Evolutionary conservation across 2,888 invertebrate species (phyloP).

Genomic region (Andrena camellia): DNA sequence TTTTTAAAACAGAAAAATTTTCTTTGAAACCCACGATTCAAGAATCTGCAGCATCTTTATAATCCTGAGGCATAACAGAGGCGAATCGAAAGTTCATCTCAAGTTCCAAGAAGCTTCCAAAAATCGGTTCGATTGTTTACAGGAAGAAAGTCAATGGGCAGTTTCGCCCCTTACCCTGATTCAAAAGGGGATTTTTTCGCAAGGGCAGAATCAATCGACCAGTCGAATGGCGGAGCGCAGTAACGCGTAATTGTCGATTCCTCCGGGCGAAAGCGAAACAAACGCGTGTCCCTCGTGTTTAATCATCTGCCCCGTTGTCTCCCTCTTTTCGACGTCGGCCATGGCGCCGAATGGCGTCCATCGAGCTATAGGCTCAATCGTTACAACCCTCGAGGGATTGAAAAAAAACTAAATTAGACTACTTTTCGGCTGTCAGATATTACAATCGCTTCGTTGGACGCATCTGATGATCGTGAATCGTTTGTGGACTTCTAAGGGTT

Average conservation of each 20-base stretch:
- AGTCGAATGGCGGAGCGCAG: conserved; percentile 37
- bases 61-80: too few relatives aligned
- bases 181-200: conserved; percentile 33
- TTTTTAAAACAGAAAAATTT: too few relatives aligned
- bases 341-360: conserved; percentile 20
- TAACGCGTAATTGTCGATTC: conserved; percentile 74
- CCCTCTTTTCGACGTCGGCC: conserved; percentile 44
- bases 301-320: conserved; percentile 67
- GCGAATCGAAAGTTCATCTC: not conserved
- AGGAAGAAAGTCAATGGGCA: conserved; percentile 17
- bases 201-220: conserved; percentile 35
- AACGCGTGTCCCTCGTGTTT: conserved; percentile 64
- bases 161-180: conserved; percentile 9
- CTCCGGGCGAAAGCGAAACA: conserved; percentile 74
- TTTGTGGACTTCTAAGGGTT: not conserved
- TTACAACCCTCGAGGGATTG: conserved; percentile 37
- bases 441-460: not conserved
- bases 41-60: too few relatives aligned
- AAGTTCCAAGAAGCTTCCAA: not conserved
- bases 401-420: conserved; percentile 45
- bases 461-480: conserved; percentile 1
- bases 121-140: not conserved
- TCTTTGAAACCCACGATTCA: too few relatives aligned
- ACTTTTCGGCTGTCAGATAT: conserved; percentile 23
- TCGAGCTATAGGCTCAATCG: conserved; percentile 44